Base-by-base conservation (phyloP, 2,113 vertebrate species). In the Myotis yumanensis region DNA sequence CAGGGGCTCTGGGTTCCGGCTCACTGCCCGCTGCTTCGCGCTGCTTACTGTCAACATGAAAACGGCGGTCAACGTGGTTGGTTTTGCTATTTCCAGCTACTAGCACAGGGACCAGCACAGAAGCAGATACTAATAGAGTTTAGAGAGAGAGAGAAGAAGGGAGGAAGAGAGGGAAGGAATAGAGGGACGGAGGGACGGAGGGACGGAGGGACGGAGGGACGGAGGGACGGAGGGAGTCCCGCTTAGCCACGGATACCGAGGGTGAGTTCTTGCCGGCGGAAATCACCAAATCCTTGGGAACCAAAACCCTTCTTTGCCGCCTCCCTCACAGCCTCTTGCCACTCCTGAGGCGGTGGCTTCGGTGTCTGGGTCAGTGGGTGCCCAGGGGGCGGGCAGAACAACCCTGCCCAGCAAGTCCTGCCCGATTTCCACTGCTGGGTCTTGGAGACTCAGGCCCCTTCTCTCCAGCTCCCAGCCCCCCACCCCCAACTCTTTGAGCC, bases 21-120 rank as follows among this genome's bases (percentile, higher is more conserved):
- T 2, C 11, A 0, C 3, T 1, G 3, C 18, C 32, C 3, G 20
- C 22, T 1, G 14, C 76, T 10, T 20, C 20, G 15, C 1, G 4
- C 75, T 12, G 4, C 10, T 11, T 3, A 32, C 30, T 2, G 1
- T 12, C 6, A 28, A 57, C 30, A 2, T 1, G 66, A 2, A 40
- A 30, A 15, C 0, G 3, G 5, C 15, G 12, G 35, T 16, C 10
- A 0, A 0, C 5, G 2, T 28, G 23, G 71, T 7, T 79, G 10
- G 75, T 22, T 77, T 30, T 12, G 11, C 54, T 46, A 8, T 25
- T 35, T 23, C n/a, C 62, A 59, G 79, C 3, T 6, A 54, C 40
- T 0, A 7, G n/a, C 32, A 18, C 48, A 18, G 54, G 40, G 11
- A 8, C 66, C 11, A 25, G 79, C 40, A 54, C 11, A 32, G 62